Conservation (phyloP, 2,113 vertebrate species). For the Saguinus midas region DNA sequence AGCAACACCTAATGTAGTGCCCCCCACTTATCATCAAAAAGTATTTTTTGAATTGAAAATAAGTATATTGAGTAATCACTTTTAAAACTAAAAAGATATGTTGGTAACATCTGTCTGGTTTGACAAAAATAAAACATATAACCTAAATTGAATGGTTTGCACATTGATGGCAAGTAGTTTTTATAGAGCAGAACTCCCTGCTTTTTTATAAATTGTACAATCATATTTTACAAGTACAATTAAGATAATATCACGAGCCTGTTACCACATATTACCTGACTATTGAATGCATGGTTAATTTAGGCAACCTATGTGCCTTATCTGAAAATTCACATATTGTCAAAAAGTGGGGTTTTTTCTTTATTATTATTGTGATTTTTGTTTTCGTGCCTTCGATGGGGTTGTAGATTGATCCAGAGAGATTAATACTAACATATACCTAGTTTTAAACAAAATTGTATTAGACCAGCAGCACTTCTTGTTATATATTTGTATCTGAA, state of each 20-base stretch:
- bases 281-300: background rate
- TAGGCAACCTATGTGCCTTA: background rate
- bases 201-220: background rate
- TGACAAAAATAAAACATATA: background rate
- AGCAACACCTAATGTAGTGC: background rate
- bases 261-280: background rate
- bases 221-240: background rate
- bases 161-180: background rate
- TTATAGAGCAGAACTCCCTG: background rate
- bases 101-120: background rate
- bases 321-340: background rate
- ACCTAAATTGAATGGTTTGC: background rate
- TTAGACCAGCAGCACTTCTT: background rate
- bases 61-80: background rate
- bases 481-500: conserved; percentile 15
- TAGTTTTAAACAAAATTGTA: background rate
- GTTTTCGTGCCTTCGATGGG: background rate
- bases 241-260: background rate
- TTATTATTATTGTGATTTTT: conserved; percentile 1
- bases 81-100: conserved; percentile 28
- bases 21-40: background rate
- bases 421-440: background rate
- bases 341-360: background rate
- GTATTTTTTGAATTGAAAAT: background rate
- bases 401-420: background rate